Evolutionary conservation across 2,888 invertebrate genomes (phyloP).

Genomic region (Pecten maximus): DNA sequence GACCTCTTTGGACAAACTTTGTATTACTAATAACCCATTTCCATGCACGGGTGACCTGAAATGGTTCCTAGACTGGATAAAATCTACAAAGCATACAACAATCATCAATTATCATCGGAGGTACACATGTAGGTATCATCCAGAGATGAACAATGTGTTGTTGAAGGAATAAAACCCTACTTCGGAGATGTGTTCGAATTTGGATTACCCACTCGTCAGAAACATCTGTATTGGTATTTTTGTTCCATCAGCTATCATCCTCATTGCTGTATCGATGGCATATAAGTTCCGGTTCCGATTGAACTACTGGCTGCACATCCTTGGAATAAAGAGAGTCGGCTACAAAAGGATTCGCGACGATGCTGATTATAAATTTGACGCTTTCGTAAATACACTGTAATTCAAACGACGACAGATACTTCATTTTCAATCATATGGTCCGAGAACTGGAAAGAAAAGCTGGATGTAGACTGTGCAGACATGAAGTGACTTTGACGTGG

Average conservation of each 20-base stretch:
- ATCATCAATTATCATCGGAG: background rate
- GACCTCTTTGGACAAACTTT: conserved; percentile 34
- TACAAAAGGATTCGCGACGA: background rate
- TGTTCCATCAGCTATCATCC: background rate
- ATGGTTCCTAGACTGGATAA: conserved; percentile 56
- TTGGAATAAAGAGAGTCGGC: background rate
- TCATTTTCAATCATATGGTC: conserved; percentile 27
- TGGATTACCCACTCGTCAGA: background rate
- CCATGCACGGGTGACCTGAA: conserved; percentile 53
- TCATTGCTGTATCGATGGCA: background rate
- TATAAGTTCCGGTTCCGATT: conserved; percentile 46
- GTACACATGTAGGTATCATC: conserved; percentile 15
- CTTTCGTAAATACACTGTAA: conserved; percentile 45
- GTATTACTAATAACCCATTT: conserved; percentile 54
- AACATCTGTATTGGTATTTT: background rate
- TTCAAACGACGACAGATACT: conserved; percentile 40
- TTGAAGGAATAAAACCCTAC: conserved; percentile 34
- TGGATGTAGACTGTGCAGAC: conserved; percentile 41
- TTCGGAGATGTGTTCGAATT: background rate
- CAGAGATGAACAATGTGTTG: background rate
- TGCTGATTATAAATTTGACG: conserved; percentile 42
- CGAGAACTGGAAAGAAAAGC: conserved; percentile 43
- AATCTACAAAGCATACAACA: conserved; percentile 37
- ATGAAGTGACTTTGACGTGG: conserved; percentile 50
- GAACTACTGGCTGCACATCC: conserved; percentile 35